Percentiles rank a stretch among this genome's conserved stretches.
Conservation (phyloP, 1,140 invertebrate genomes). For the Aphidius ervi region DNA sequence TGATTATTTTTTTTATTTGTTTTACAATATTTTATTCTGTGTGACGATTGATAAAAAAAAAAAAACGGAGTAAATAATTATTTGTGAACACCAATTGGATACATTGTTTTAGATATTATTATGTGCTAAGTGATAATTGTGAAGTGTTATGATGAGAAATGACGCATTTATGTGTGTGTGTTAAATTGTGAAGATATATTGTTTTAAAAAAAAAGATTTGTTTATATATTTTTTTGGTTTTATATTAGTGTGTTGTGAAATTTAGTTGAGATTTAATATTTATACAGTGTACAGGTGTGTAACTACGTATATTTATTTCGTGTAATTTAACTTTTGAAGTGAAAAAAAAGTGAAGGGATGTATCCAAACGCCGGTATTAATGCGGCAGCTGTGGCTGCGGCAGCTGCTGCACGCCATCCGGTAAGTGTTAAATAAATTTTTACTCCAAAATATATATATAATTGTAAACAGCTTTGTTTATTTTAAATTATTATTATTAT, state of each 20-base stretch:
- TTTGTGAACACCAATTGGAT: not conserved
- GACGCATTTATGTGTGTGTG: not conserved
- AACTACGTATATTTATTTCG: not conserved
- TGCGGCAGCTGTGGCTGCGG: conserved; percentile 59
- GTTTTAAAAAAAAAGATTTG: no score
- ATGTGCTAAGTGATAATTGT: not conserved
- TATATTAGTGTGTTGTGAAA: not conserved
- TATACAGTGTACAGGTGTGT: not conserved
- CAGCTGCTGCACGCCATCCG: conserved; percentile 59
- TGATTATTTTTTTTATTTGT: not conserved
- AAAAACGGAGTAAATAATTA: not conserved
- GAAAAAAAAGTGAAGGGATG: conserved; percentile 43
- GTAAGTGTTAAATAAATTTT: conserved; percentile 39
- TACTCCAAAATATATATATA: no score
- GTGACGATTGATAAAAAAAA: not conserved
- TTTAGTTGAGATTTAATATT: not conserved
- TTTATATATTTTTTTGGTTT: not conserved
- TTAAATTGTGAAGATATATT: not conserved
- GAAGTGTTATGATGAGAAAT: conserved; percentile 4
- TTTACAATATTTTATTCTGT: not conserved
- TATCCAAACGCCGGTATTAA: conserved; percentile 59
- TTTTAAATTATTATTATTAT: no score
- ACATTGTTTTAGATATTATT: not conserved
- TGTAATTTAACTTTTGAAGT: not conserved
- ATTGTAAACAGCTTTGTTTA: no score